These are phyloP conservation scores for Ochlodes sylvanus DNA, from an alignment of 2,888 invertebrate genomes.

Conservation along the genomic window DNA sequence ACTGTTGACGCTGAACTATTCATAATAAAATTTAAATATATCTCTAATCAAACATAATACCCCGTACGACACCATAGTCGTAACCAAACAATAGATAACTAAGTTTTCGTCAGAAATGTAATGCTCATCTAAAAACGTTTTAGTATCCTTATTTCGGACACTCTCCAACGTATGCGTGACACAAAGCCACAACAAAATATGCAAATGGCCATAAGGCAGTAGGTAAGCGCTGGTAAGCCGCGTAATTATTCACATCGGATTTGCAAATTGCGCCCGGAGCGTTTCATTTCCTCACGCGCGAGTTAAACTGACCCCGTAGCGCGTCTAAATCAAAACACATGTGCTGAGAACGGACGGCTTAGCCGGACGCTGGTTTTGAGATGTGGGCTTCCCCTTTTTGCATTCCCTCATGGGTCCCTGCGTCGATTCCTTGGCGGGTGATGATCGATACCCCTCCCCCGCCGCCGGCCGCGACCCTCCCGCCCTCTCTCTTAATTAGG, in stretches of 20 bases:
- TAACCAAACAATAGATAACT: background rate
- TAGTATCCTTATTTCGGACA: slow-evolving; percentile 18
- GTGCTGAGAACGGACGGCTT: slow-evolving; percentile 80
- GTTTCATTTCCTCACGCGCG: slow-evolving; percentile 74
- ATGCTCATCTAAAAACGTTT: slow-evolving; percentile 6
- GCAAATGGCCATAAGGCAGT: slow-evolving; percentile 83
- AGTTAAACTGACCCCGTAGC: slow-evolving; percentile 82
- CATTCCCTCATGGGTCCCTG: slow-evolving; percentile 67
- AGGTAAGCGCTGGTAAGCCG: slow-evolving; percentile 83
- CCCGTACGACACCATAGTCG: too few relatives aligned
- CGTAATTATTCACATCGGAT: slow-evolving; percentile 85
- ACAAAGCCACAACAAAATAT: slow-evolving; percentile 82
- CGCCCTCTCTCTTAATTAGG: slow-evolving; percentile 92
- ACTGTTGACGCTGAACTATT: too few relatives aligned
- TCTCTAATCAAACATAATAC: too few relatives aligned
- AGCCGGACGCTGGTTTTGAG: slow-evolving; percentile 81
- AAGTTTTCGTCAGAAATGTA: background rate
- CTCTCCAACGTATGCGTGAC: slow-evolving; percentile 19
- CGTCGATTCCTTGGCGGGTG: slow-evolving; percentile 83
- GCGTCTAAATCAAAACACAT: slow-evolving; percentile 84
- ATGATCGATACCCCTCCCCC: slow-evolving; percentile 80
- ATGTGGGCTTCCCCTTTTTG: slow-evolving; percentile 83
- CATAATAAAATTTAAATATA: too few relatives aligned
- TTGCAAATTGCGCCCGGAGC: slow-evolving; percentile 81
- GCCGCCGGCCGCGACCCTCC: slow-evolving; percentile 76